Base-by-base conservation (phyloP, 2,797 vertebrate species). In the Pipistrellus pipistrellus region DNA sequence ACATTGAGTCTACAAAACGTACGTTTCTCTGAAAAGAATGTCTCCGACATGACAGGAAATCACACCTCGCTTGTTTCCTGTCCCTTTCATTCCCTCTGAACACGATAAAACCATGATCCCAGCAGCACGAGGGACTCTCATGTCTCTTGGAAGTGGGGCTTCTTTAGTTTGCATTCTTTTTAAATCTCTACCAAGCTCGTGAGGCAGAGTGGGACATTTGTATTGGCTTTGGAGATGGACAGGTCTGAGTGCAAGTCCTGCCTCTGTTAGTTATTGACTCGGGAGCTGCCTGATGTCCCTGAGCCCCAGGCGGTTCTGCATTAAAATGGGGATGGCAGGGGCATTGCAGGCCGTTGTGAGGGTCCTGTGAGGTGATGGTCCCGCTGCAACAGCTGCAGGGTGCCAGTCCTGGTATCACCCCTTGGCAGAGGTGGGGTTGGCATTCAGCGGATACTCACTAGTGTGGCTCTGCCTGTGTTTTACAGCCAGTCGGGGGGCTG, bases 81-180 rank as follows among this genome's bases (percentile, higher is more conserved):
- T 92, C 85, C 68, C 88, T 95, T 90, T 78, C 75, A 44, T 59
- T 93, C 80, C 66, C 64, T 94, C 51, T 30, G 90, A 94, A 78
- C 69, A 48, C 2, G 75, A 90, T 57, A 41, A 82, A 82, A 75
- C 81, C 84, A 46, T 20, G 72, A 92, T 59, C 93, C 78, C 6
- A 4, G 71, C 0, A 0, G 44, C 73, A 14, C 75, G 0, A 71
- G 73, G 85, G 90, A 66, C 82, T 88, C 46, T 62, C 0, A 0
- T 0, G 27, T 88, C 55, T 80, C 90, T 80, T 6, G 35, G 85
- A 93, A 88, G 68, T 9, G 7, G 25, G 68, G 9, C 53, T 76
- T n/a, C 72, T 57, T 71, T 82, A 8, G 35, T 71, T 80, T 38
- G 27, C 18, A 51, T 92, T 27, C 46, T 62, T 62, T 81, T 66